Evolutionary conservation across 1,140 invertebrate species (phyloP), one percentile per base, ranked within the genome.

Genomic region (Aphis craccivora): DNA sequence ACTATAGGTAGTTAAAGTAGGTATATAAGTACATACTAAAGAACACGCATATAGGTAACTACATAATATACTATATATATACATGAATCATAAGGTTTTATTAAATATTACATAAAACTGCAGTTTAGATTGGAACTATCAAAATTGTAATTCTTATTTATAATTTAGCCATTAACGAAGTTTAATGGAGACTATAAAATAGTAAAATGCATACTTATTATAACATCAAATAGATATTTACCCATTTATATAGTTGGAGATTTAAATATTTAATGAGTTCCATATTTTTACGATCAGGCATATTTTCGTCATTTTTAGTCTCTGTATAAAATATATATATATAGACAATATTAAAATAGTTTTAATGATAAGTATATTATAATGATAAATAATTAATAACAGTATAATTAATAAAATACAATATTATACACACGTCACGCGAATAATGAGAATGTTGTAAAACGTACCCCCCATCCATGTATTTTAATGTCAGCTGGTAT

Each of bases 321-420:
- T n/a, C 30, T 76, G 14, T 76, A 1, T 2, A 30, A 6, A n/a
- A 18, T 2, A 67, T n/a, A 67, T n/a, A 67, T 0, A 60, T 60
- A 0, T 18, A 18, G 48, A 14, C 48, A 30, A n/a, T 67, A 60
- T 67, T 14, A 18, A 5, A 76, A 76, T n/a, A 76, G 8, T 67
- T 67, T 6, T 67, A 5, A 67, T 67, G 30, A 25, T 67, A 14
- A 14, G 45, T 14, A n/a, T 11, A 67, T 67, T 67, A n/a, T 76
- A 76, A 76, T n/a, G 30, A n/a, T 76, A n/a, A 76, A n/a, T n/a
- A 76, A n/a, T n/a, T n/a, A 18, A 76, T n/a, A 76, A 76, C 30
- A 76, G n/a, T 76, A n/a, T n/a, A 76, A n/a, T 76, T 76, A 76
- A n/a, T n/a, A 76, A 76, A n/a, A 76, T 18, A 76, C n/a, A n/a